phyloP scores from a whole-genome alignment of 1,140 invertebrate species.

The Stegodyphus dumicola region DNA sequence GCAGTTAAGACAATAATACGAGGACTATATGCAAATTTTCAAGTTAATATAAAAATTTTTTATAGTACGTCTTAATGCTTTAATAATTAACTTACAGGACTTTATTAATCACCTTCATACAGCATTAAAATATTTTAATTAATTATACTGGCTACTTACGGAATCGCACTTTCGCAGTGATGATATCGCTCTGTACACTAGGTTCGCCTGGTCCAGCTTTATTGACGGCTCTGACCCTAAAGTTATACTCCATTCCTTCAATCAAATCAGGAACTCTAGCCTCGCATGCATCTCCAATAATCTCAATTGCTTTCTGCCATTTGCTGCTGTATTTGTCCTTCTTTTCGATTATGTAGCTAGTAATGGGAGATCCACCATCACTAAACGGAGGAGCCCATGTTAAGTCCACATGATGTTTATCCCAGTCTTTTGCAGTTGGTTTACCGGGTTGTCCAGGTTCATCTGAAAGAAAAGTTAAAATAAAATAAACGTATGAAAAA shows the following conservation, averaged over 20 bases:
- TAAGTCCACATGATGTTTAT: constrained; percentile 91
- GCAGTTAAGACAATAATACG: too few species aligned
- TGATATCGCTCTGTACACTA: constrained; percentile 84
- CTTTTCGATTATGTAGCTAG: constrained; percentile 95
- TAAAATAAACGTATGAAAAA: not conserved
- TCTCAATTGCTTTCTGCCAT: constrained; percentile 88
- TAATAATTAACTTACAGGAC: too few species aligned
- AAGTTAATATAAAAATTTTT: too few species aligned
- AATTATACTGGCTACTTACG: constrained; percentile 35
- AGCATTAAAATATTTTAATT: too few species aligned
- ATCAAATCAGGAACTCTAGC: constrained; percentile 87
- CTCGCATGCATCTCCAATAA: constrained; percentile 81
- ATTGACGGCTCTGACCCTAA: constrained; percentile 87
- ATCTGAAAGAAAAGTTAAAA: constrained; percentile 67
- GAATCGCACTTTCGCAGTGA: constrained; percentile 77
- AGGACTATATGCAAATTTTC: too few species aligned
- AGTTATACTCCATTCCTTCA: constrained; percentile 96
- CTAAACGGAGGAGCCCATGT: constrained; percentile 86
- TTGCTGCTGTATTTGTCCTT: constrained; percentile 89
- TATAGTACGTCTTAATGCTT: too few species aligned
- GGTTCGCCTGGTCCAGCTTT: constrained; percentile 78
- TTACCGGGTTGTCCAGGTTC: constrained; percentile 90
- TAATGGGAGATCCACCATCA: constrained; percentile 94
- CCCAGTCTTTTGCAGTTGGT: constrained; percentile 87
- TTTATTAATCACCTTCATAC: too few species aligned